phyloP scores from a whole-genome alignment of 92 coral and sea anemone genomes.

The Porites divaricata region DNA sequence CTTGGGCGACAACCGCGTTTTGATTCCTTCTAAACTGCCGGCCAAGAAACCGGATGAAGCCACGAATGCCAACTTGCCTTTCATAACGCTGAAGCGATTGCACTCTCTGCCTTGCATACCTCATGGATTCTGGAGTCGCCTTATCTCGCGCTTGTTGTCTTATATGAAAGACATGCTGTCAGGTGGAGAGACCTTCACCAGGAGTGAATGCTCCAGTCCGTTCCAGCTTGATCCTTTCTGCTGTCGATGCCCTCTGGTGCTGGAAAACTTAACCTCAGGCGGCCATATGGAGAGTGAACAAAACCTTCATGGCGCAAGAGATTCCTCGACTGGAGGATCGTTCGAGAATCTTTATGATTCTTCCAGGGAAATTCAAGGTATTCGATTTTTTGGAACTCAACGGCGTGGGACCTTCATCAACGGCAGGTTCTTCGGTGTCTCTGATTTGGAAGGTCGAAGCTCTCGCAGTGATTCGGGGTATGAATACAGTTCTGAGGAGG shows the following conservation, averaged over 20 bases:
- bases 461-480: conserved; percentile 75
- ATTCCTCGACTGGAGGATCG: conserved; percentile 14
- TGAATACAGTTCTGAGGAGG: conserved; percentile 73
- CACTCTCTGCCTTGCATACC: conserved; percentile 89
- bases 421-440: conserved; percentile 68
- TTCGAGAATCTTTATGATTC: conserved; percentile 4
- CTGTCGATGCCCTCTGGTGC: conserved; percentile 73
- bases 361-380: conserved; percentile 24
- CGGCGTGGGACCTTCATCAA: conserved; percentile 69
- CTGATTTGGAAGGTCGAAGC: conserved; percentile 31
- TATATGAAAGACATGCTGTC: conserved; percentile 91
- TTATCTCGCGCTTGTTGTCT: conserved; percentile 84
- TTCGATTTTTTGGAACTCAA: conserved; percentile 51
- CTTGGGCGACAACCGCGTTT: conserved; percentile 87
- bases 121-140: conserved; percentile 95
- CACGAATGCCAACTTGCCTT: conserved; percentile 66
- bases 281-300: conserved; percentile 13
- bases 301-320: background rate
- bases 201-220: conserved; percentile 47
- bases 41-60: conserved; percentile 78
- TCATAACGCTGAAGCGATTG: conserved; percentile 82
- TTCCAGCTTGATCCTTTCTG: conserved; percentile 77
- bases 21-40: conserved; percentile 94
- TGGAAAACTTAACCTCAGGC: background rate
- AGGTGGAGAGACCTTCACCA: conserved; percentile 13